A percentile compares a stretch with the other conserved stretches of the same genome.
phyloP scores from a whole-genome alignment of 2,113 vertebrate species.

The zebrafish (Danio rerio) region GRCz12tu NC_133180.1:29979501-29980000 shows the following conservation, averaged over 20 bases:
- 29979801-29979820: background rate
- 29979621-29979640: background rate
- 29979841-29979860: too few relatives aligned
- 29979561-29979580: constrained; percentile 30
- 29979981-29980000: background rate
- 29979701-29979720: background rate
- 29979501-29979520: constrained; percentile 44
- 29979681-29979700: background rate
- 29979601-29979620: background rate
- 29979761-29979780: background rate
- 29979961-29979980: background rate
- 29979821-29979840: background rate
- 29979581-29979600: constrained; percentile 3
- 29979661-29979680: background rate
- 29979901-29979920: too few relatives aligned
- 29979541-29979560: constrained; percentile 43
- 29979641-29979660: background rate
- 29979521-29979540: constrained; percentile 48
- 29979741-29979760: background rate
- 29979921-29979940: too few relatives aligned
- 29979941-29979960: too few relatives aligned
- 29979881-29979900: too few relatives aligned
- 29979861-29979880: too few relatives aligned
- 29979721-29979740: background rate
- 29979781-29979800: background rate